A percentile compares a stretch with the other conserved stretches of the same genome.
phyloP scores from a whole-genome alignment of 2,888 invertebrate genomes.

The Timandra comae region DNA sequence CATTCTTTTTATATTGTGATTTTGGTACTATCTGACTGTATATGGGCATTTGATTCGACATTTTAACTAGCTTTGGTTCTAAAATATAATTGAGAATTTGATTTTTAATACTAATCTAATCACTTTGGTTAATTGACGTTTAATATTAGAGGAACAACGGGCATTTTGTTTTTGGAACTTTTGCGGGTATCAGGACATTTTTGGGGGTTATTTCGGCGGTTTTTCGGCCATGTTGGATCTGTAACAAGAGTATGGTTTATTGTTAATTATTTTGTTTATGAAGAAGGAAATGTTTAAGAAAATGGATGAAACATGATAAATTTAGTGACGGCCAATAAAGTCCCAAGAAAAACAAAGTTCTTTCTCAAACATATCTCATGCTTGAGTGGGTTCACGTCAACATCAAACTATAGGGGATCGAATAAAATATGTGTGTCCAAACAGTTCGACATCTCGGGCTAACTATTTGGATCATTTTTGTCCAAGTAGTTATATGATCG shows the following conservation, averaged over 20 bases:
- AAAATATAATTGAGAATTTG: slow-evolving; percentile 18
- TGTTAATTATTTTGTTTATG: too few species aligned
- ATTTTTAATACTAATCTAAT: slow-evolving; percentile 14
- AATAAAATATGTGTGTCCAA: too few species aligned
- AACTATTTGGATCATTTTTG: too few species aligned
- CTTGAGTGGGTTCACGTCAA: too few species aligned
- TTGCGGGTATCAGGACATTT: neutral
- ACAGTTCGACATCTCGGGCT: too few species aligned
- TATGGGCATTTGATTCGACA: slow-evolving; percentile 71
- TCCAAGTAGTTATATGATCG: too few species aligned
- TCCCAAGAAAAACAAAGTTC: too few species aligned
- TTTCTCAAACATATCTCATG: too few species aligned
- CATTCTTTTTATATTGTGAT: slow-evolving; percentile 52
- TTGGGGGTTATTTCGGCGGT: neutral
- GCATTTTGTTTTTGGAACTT: neutral
- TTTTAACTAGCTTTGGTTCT: slow-evolving; percentile 66
- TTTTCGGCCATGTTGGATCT: neutral
- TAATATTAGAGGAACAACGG: slow-evolving; percentile 58
- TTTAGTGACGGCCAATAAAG: too few species aligned
- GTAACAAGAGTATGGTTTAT: neutral
- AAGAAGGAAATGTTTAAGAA: too few species aligned
- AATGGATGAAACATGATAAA: too few species aligned
- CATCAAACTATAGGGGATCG: too few species aligned
- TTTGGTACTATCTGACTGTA: slow-evolving; percentile 72
- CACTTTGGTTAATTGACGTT: slow-evolving; percentile 65